These are phyloP conservation scores for Alviniconcha marisindica DNA, from an alignment of 1,140 invertebrate species.

Conservation along the genomic window DNA sequence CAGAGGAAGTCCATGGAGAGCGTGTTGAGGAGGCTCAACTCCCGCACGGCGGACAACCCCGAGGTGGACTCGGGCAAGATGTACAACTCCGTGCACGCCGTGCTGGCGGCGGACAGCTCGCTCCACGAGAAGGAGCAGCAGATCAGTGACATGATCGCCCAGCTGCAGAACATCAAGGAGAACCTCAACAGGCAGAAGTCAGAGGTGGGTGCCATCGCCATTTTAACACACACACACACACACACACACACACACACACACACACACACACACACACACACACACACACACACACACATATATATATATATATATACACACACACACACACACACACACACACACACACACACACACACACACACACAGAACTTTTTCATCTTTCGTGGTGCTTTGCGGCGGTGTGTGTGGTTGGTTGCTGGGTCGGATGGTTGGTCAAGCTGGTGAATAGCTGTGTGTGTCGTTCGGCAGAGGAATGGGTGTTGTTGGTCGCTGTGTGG, in stretches of 20 bases:
- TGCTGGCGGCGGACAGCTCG: slow-evolving; percentile 64
- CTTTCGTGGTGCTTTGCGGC: no score
- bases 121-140: slow-evolving; percentile 80
- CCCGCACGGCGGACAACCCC: slow-evolving; percentile 47
- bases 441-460: no score
- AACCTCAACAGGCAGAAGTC: slow-evolving; percentile 83
- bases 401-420: no score
- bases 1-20: slow-evolving; percentile 82
- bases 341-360: background rate
- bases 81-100: slow-evolving; percentile 61
- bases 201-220: slow-evolving; percentile 48
- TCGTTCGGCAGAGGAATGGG: no score
- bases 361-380: no score
- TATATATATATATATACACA: background rate
- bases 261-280: background rate
- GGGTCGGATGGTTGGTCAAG: no score
- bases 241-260: background rate
- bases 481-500: no score
- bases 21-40: slow-evolving; percentile 64
- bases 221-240: background rate
- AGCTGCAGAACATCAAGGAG: slow-evolving; percentile 87
- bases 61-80: slow-evolving; percentile 40
- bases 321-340: background rate
- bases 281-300: background rate
- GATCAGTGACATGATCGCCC: slow-evolving; percentile 88